Evolutionary conservation across 2,113 vertebrate species (phyloP).

Genomic region (Sinocyclocheilus anshuiensis): DNA sequence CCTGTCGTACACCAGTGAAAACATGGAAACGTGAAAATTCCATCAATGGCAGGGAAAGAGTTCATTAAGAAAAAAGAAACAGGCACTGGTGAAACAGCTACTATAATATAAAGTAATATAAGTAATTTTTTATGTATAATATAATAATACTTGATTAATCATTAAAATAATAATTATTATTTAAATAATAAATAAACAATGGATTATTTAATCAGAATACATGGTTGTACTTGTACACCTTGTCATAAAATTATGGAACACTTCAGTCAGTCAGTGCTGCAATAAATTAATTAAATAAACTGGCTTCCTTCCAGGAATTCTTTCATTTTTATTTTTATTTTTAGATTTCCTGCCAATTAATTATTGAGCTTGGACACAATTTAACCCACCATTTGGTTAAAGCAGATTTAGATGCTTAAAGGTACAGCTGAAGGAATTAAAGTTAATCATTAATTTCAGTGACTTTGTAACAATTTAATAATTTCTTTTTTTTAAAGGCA

Average conservation of each 20-base stretch:
- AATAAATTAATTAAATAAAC: not conserved
- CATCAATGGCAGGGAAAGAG: too few relatives aligned
- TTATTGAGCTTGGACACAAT: slow-evolving; percentile 58
- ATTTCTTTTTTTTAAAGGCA: slow-evolving; percentile 59
- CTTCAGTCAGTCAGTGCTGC: not conserved
- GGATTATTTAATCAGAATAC: not conserved
- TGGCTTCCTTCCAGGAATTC: slow-evolving; percentile 3
- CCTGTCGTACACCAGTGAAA: too few relatives aligned
- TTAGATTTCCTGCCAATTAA: slow-evolving; percentile 57
- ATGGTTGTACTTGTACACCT: not conserved
- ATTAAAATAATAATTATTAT: not conserved
- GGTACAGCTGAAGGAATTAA: slow-evolving; percentile 64
- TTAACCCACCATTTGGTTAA: slow-evolving; percentile 63
- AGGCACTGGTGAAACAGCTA: too few relatives aligned
- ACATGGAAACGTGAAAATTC: too few relatives aligned
- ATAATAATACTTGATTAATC: not conserved
- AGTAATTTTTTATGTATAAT: not conserved
- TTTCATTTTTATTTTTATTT: not conserved
- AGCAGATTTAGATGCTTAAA: slow-evolving; percentile 67
- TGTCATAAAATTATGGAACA: not conserved
- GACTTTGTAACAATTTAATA: slow-evolving; percentile 60
- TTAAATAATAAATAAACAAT: not conserved
- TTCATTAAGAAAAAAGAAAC: too few relatives aligned
- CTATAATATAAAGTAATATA: not conserved
- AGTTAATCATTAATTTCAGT: slow-evolving; percentile 65